phyloP scores from a whole-genome alignment of 2,888 invertebrate genomes.

The Leucoma salicis region DNA sequence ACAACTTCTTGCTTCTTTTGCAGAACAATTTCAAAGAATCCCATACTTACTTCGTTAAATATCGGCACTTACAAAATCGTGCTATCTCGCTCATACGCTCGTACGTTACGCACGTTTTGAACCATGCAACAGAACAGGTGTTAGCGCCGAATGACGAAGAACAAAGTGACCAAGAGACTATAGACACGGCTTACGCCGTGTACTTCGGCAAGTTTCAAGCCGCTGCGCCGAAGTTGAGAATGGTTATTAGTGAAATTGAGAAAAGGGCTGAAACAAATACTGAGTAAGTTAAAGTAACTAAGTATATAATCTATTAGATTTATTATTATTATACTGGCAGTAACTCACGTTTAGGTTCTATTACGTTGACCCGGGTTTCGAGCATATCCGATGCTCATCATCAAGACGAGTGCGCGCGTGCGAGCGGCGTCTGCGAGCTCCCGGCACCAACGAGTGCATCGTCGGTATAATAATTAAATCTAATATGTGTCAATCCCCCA shows the following conservation, averaged over 20 bases:
- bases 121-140: constrained; percentile 90
- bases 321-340: too few relatives aligned
- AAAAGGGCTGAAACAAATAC: constrained; percentile 86
- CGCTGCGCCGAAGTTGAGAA: constrained; percentile 91
- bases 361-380: too few relatives aligned
- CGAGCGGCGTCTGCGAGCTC: too few relatives aligned
- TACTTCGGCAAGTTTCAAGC: constrained; percentile 98
- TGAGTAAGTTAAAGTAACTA: constrained; percentile 83
- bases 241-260: constrained; percentile 92
- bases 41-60: constrained; percentile 89
- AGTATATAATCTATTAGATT: too few relatives aligned
- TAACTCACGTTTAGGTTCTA: too few relatives aligned
- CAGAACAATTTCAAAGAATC: constrained; percentile 94
- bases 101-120: constrained; percentile 89
- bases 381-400: too few relatives aligned
- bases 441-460: too few relatives aligned
- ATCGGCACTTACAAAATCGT: constrained; percentile 91
- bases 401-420: too few relatives aligned
- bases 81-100: constrained; percentile 90
- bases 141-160: constrained; percentile 65
- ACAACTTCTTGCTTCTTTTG: constrained; percentile 25
- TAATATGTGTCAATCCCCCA: too few relatives aligned
- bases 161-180: constrained; percentile 52
- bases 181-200: constrained; percentile 89
- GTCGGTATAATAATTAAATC: too few relatives aligned